These are phyloP conservation scores for Mustelus asterias DNA, from an alignment of 2,113 vertebrate genomes.

Conservation along the genomic window DNA sequence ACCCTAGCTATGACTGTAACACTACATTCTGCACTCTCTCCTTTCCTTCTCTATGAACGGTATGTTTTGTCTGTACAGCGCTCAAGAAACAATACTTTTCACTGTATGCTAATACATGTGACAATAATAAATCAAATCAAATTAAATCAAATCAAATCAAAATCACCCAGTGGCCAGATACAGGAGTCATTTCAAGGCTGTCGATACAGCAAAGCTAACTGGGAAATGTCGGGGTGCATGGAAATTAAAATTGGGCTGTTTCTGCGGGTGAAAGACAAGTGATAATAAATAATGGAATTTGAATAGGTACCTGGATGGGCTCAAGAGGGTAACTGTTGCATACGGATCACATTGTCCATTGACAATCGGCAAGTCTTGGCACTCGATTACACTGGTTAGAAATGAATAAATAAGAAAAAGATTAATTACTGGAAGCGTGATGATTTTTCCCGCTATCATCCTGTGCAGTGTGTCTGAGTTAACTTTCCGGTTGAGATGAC, in stretches of 20 bases:
- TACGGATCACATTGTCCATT: slow-evolving; percentile 96
- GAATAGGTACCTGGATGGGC: slow-evolving; percentile 73
- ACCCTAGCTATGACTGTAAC: too few species aligned
- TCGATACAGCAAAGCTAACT: background rate
- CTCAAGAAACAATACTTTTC: too few species aligned
- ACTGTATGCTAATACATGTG: too few species aligned
- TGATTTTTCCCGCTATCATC: background rate
- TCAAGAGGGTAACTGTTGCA: slow-evolving; percentile 80
- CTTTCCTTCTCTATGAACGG: too few species aligned
- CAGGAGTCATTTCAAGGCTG: background rate
- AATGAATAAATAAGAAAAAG: slow-evolving; percentile 32
- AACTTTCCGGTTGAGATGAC: background rate
- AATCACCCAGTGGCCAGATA: background rate
- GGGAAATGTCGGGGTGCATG: background rate
- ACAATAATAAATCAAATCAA: too few species aligned
- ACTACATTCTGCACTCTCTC: too few species aligned
- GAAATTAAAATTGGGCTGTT: background rate
- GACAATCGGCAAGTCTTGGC: slow-evolving; percentile 91
- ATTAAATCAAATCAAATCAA: background rate
- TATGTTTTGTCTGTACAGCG: too few species aligned
- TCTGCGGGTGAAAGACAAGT: background rate
- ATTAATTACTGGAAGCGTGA: background rate
- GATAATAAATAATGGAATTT: background rate
- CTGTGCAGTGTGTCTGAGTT: background rate
- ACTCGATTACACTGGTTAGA: slow-evolving; percentile 78